phyloP scores from a whole-genome alignment of 1,140 invertebrate species.

The Saccostrea glomerata region DNA sequence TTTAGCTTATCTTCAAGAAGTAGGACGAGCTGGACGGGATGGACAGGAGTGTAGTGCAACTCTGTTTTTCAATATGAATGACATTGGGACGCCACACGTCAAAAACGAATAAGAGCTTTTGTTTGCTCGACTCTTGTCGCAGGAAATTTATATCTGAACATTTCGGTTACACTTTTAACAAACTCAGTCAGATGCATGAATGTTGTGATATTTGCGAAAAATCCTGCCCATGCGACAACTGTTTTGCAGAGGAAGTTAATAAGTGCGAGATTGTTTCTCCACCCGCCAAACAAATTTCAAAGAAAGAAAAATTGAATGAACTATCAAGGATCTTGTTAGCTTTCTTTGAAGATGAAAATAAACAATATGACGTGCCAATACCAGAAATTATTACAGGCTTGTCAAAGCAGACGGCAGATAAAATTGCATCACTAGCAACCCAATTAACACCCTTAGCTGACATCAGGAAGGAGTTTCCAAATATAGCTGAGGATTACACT shows the following conservation, averaged over 20 bases:
- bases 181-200: neutral
- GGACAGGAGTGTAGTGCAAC: slow-evolving; percentile 13
- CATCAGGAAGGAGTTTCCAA: no score
- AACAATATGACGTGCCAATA: neutral
- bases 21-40: slow-evolving; percentile 41
- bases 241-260: slow-evolving; percentile 24
- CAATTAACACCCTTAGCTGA: no score
- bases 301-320: neutral
- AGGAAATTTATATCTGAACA: slow-evolving; percentile 26
- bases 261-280: neutral
- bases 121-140: slow-evolving; percentile 30
- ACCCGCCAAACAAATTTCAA: neutral
- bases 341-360: slow-evolving; percentile 29
- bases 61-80: slow-evolving; percentile 39
- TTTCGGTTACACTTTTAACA: neutral
- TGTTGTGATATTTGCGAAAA: slow-evolving; percentile 43
- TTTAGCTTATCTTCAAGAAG: slow-evolving; percentile 46
- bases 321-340: neutral
- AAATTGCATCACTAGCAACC: no score
- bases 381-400: neutral
- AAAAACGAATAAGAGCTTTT: slow-evolving; percentile 37
- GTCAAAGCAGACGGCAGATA: no score
- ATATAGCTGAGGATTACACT: no score
- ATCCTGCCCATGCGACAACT: slow-evolving; percentile 16
- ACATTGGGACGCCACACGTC: slow-evolving; percentile 17